Percentiles rank a stretch among this genome's conserved stretches.
Evolutionary conservation across 2,113 vertebrate species (phyloP).

Genomic region (Pygoscelis antarcticus): DNA sequence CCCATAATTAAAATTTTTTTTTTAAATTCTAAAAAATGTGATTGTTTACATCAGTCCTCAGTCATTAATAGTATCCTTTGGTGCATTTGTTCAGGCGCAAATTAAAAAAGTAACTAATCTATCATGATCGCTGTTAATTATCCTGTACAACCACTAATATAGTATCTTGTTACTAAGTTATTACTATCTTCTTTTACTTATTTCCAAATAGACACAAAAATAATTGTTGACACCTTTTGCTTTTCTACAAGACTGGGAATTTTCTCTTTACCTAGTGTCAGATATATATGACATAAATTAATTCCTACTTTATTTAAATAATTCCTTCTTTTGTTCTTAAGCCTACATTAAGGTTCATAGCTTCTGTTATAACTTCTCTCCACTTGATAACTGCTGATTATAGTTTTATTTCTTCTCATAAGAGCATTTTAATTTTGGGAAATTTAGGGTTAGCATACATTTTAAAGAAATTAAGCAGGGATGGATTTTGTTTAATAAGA

Average conservation of each 20-base stretch:
- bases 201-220: not conserved
- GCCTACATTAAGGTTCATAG: not conserved
- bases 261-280: not conserved
- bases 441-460: not conserved
- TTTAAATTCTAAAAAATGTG: not conserved
- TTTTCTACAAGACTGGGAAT: not conserved
- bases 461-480: not conserved
- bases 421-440: not conserved
- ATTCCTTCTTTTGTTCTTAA: not conserved
- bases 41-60: not conserved
- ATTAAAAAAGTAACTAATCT: not conserved
- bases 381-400: not conserved
- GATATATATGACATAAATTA: not conserved
- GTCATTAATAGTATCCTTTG: not conserved
- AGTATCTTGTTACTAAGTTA: not conserved
- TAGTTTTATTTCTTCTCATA: not conserved
- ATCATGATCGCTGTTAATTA: not conserved
- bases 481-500: not conserved
- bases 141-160: not conserved
- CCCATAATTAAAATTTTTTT: not conserved
- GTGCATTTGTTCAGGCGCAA: not conserved
- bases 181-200: not conserved
- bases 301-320: not conserved
- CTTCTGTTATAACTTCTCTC: not conserved
- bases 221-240: not conserved